Base-by-base conservation (phyloP, 2,888 invertebrate genomes). In the Sipunculus nudus region DNA sequence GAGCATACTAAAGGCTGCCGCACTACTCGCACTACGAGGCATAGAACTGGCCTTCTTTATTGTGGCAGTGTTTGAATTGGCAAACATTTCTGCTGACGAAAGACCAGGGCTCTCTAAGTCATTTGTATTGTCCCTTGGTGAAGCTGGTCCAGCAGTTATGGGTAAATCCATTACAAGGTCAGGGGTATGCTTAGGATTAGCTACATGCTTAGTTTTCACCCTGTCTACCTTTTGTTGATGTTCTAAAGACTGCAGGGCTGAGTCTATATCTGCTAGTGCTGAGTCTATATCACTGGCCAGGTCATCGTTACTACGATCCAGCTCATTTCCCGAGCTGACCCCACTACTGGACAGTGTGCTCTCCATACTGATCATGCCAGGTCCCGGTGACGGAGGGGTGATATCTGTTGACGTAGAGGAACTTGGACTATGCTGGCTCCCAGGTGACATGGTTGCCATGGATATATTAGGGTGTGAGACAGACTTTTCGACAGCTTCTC, bases 41-140 rank as follows among this genome's bases (percentile, higher is more conserved):
- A 74, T 71, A 6, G 73, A 73, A 28, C 67, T 64, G 23, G 79
- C 82, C 76, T 91, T 92, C 77, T 91, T 91, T 56, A 92, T 83
- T 0, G 92, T 92, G 71, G 90, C 89, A 80, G 91, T 91, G 77
- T 91, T 91, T 70, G 90, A 90, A 74, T 90, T 90, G 50, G 91
- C 92, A 78, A 92, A 92, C 31, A 90, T 86, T 77, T 91, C 91
- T 0, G 91, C 91, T 0, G 89, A 89, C 61, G 89, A 89, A 77
- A 66, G 16, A 74, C 72, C 19, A 32, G 79, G 75, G 66, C 75
- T 75, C 63, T 78, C 78, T 10, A 73, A 69, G 21, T 74, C 76
- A 54, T 75, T 74, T 28, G 38, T 68, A 43, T 52, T 31, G 32
- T 77, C 77, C 48, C 74, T 72, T 8, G 78, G 75, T 1, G 78